These are phyloP conservation scores for Dryococelus australis DNA, from an alignment of 2,888 invertebrate species.

Conservation along the genomic window DNA sequence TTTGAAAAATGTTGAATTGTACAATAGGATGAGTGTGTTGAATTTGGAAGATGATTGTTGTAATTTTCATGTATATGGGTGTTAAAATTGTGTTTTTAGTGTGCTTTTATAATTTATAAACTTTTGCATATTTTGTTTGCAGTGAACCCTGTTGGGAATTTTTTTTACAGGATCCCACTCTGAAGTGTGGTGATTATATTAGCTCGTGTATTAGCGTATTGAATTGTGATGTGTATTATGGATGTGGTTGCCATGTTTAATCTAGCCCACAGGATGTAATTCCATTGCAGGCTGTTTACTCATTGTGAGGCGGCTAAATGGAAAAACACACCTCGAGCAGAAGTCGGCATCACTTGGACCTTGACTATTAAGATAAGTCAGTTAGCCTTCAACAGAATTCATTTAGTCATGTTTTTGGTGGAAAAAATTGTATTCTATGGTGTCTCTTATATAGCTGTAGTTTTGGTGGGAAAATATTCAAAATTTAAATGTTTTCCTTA, in stretches of 20 bases:
- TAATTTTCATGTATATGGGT: too few relatives aligned
- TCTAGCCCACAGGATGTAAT: slow-evolving; percentile 37
- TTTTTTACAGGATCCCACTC: too few relatives aligned
- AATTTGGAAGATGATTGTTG: too few relatives aligned
- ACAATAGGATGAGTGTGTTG: too few relatives aligned
- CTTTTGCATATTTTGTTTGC: too few relatives aligned
- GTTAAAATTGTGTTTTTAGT: too few relatives aligned
- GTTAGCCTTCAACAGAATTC: neutral
- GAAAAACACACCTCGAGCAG: slow-evolving; percentile 22
- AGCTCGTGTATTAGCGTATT: neutral
- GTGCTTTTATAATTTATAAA: too few relatives aligned
- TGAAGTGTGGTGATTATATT: neutral
- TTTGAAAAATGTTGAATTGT: too few relatives aligned
- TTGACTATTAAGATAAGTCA: slow-evolving; percentile 36
- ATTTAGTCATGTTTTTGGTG: neutral
- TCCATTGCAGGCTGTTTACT: slow-evolving; percentile 39
- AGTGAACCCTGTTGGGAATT: too few relatives aligned
- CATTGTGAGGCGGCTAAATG: slow-evolving; percentile 36
- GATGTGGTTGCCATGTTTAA: neutral
- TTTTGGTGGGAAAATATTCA: neutral
- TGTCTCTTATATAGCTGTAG: too few relatives aligned
- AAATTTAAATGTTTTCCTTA: neutral
- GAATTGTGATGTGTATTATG: neutral
- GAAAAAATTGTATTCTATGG: neutral
- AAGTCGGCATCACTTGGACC: slow-evolving; percentile 28